Evolutionary conservation across 2,888 invertebrate genomes (phyloP).

Genomic region (Mechanitis messenoides): DNA sequence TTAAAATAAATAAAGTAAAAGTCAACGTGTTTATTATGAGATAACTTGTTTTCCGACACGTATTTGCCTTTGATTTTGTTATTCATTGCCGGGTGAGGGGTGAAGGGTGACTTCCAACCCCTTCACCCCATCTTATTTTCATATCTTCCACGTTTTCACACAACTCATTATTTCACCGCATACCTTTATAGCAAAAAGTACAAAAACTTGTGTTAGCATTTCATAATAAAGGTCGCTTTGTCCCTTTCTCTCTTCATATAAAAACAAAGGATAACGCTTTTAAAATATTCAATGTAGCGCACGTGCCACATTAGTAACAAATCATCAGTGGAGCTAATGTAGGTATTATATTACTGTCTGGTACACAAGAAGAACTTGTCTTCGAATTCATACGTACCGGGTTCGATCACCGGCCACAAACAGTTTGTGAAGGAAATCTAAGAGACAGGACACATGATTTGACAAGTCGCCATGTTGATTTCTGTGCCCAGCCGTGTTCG

Average conservation of each 20-base stretch:
- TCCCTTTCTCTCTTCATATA: conserved; percentile 12
- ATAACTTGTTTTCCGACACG: conserved; percentile 14
- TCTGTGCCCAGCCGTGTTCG: too few species aligned
- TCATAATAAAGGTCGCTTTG: conserved; percentile 15
- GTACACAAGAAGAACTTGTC: neutral
- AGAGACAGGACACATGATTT: too few species aligned
- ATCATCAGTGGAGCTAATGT: conserved; percentile 10
- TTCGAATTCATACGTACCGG: too few species aligned
- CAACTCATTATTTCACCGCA: conserved; percentile 34
- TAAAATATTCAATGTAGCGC: neutral
- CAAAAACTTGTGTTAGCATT: conserved; percentile 15
- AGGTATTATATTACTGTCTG: conserved; percentile 11
- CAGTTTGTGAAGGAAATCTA: too few species aligned
- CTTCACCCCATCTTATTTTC: conserved; percentile 28
- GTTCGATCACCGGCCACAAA: too few species aligned
- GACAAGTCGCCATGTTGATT: too few species aligned
- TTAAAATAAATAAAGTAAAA: conserved; percentile 9
- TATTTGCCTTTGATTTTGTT: conserved; percentile 52
- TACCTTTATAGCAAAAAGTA: conserved; percentile 29
- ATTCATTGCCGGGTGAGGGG: conserved; percentile 40
- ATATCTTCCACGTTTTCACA: conserved; percentile 30
- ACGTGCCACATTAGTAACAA: too few species aligned
- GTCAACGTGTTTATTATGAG: conserved; percentile 16
- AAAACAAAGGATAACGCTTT: conserved; percentile 19
- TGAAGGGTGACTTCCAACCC: conserved; percentile 6